Base-by-base conservation (phyloP, 2,113 vertebrate species). In the Camelus bactrianus region DNA sequence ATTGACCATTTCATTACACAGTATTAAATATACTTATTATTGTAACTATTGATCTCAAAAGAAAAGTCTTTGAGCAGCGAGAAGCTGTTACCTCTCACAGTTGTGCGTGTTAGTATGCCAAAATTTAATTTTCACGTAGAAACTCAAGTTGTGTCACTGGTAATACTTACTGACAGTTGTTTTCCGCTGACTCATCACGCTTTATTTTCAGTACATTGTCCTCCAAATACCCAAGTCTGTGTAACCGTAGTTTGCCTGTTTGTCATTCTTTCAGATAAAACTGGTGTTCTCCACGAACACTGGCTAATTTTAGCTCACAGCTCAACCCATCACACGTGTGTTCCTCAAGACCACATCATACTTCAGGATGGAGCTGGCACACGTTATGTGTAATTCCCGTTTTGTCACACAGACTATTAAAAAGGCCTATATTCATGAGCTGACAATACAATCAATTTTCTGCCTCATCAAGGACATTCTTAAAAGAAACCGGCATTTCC, bases 401-500 rank as follows among this genome's bases (percentile, higher is more conserved):
- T 96, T 95, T 72, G 35, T 79, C 42, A 80, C 30, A 32, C 11
- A n/a, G 42, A 80, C 38, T 72, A 13, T 58, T 81, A 89, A 82
- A 42, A 70, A 80, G 50, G 80, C 8, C 16, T 52, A 52, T 10
- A 65, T 20, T 73, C 30, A 80, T 56, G 30, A 14, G 8, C 72
- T 79, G 32, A 69, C 54, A 81, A 70, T 85, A 56, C 93, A 95
- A 95, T 91, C 77, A 85, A 73, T 91, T 91, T 77, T 89, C 60
- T 76, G 24, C 20, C 94, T 91, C 54, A 70, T 28, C 26, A 35
- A 58, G 24, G 22, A 50, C 32, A 81, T 85, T 87, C n/a, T 54
- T 92, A 83, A 84, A 56, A 88, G 69, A 84, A 83, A 42, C 8
- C 16, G 12, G 11, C 32, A 15, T 52, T 67, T 30, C 30, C 50